Evolutionary conservation across 2,888 invertebrate genomes (phyloP), one percentile per base, ranked within the genome.

Genomic region (Chalcosyrphus nemorum): DNA sequence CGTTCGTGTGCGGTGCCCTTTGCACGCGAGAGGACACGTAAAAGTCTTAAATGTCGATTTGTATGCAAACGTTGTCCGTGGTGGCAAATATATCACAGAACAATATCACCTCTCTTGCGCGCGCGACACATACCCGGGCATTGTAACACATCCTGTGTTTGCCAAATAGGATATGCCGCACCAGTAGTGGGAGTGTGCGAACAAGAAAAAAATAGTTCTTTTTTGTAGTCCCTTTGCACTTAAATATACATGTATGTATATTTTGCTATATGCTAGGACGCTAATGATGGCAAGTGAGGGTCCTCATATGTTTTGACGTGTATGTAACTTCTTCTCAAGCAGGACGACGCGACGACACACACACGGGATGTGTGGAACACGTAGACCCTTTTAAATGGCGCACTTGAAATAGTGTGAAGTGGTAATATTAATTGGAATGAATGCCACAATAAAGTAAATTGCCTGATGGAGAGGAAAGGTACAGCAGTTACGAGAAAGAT

Each of bases 11-110:
- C 11, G 41, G 9, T 24, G 5, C 38, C 35, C 11, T 27, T 27
- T 38, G 24, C 70, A 2, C 45, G 15, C 29, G 63, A 71, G 57
- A 50, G 52, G 52, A 43, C 80, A 78, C 78, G 82, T 78, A 75
- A 80, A 71, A 54, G 78, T 80, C 84, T 84, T 84, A 84, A 84
- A 84, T 80, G 84, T 80, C 84, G 84, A 84, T 84, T 84, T 84
- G 80, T 74, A 84, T 84, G 84, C 84, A 84, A 84, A 84, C 84
- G 75, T 27, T 57, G 74, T 84, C 78, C 80, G 63, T 80, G 70
- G 84, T 75, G 80, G 80, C 80, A 84, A 84, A 84, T 84, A 84
- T 84, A 84, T 84, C 84, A 84, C 74, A 80, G 29, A 29, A 29
- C 57, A 54, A 35, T 74, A 84, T 84, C 74, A 74, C 68, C 35